Conservation (phyloP, 2,113 vertebrate genomes). For the Crypturellus undulatus region DNA sequence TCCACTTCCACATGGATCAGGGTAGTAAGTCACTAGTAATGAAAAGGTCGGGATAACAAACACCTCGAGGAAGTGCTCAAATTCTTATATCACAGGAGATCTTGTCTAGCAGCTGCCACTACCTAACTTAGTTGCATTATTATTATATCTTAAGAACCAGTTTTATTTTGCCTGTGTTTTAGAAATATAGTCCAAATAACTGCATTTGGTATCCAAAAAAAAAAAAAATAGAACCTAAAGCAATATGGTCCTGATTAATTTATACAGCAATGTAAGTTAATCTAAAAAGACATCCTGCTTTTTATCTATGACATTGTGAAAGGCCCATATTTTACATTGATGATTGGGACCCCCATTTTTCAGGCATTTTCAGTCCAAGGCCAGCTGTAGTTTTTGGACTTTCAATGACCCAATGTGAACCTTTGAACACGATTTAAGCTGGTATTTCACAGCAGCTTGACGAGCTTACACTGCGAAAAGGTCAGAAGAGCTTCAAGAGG, state of each 20-base stretch:
- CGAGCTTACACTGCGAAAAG: neutral
- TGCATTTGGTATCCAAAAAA: neutral
- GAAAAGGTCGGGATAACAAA: neutral
- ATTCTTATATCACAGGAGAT: neutral
- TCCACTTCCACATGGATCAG: neutral
- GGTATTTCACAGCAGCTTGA: neutral
- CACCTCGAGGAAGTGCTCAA: neutral
- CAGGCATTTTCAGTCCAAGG: neutral
- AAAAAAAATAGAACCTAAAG: neutral
- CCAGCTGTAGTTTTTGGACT: neutral
- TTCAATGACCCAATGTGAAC: neutral
- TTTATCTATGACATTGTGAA: neutral
- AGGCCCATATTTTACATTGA: neutral
- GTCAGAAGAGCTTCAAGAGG: neutral
- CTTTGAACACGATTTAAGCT: neutral
- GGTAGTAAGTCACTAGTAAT: neutral
- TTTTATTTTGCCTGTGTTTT: neutral
- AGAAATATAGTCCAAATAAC: neutral
- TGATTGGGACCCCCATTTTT: conserved; percentile 1
- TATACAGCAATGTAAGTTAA: neutral
- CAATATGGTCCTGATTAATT: neutral
- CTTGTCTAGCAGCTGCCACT: neutral
- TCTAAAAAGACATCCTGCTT: neutral
- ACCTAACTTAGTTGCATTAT: neutral
- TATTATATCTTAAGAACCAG: neutral